Evolutionary conservation across 2,888 invertebrate species (phyloP).

Genomic region (Xestia sexstrigata): DNA sequence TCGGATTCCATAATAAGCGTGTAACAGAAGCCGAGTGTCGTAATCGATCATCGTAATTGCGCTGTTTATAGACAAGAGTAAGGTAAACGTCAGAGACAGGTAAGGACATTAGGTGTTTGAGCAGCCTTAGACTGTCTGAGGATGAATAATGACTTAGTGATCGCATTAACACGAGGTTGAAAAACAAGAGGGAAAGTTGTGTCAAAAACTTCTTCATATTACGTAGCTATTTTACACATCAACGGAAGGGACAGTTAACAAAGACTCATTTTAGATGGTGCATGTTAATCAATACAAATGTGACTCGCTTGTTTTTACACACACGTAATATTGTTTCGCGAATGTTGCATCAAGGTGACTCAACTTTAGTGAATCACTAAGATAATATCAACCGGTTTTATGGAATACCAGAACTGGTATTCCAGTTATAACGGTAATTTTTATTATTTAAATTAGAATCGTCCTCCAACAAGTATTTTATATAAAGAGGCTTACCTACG

Average conservation of each 20-base stretch:
- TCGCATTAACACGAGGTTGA: conserved; percentile 65
- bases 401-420: conserved; percentile 33
- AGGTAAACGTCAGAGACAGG: conserved; percentile 83
- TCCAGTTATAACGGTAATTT: conserved; percentile 41
- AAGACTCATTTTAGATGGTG: conserved; percentile 78
- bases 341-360: conserved; percentile 79
- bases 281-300: conserved; percentile 82
- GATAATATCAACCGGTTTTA: conserved; percentile 48
- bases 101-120: conserved; percentile 80
- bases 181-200: conserved; percentile 72
- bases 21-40: conserved; percentile 79
- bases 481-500: conserved; percentile 30
- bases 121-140: conserved; percentile 73
- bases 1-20: conserved; percentile 76
- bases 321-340: conserved; percentile 78
- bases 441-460: conserved; percentile 23
- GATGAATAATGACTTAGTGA: conserved; percentile 73
- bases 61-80: conserved; percentile 72
- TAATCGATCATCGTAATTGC: conserved; percentile 86
- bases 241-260: conserved; percentile 76
- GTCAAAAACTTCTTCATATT: conserved; percentile 69
- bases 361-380: conserved; percentile 55
- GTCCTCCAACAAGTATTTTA: not conserved
- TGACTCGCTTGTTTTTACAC: conserved; percentile 71
- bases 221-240: conserved; percentile 57